Evolutionary conservation across 2,113 vertebrate genomes (phyloP), one percentile per base, ranked within the genome.

Genomic region (Crypturellus undulatus): DNA sequence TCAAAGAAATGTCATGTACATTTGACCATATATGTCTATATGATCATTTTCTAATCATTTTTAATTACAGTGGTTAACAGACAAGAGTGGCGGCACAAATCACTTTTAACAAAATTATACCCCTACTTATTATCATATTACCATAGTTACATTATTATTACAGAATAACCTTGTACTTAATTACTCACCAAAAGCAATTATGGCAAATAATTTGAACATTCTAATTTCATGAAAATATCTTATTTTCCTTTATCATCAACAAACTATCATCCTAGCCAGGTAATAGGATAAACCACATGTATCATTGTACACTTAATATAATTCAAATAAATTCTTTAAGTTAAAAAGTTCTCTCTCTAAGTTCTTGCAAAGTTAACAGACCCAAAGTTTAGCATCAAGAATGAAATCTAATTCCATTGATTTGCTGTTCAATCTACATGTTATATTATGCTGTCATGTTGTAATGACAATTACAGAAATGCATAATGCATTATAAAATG

Each of bases 111-210:
- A 90, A 91, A 96, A 91, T 87, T 72, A 68, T 16, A 70, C 62
- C 68, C 30, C 25, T 79, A 19, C 30, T 88, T 83, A 94, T 87
- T 94, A 83, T 70, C 68, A 22, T 83, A 92, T 94, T 90, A 83
- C 22, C 45, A 63, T 70, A 85, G 64, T 63, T 83, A 49, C 11
- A 36, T 85, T 85, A 73, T 82, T 79, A 82, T 65, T 89, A 75
- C 45, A 67, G 68, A 92, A 88, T 87, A 94, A 92, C n/a, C 30
- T 93, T 90, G 54, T 90, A 79, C 59, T 79, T 73, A 90, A 45
- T 70, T 92, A 51, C 59, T 83, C 93, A 63, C n/a, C 19, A 73
- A 87, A 90, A 75, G 10, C n/a, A 88, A 86, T 80, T 83, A 86
- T 25, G 28, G 26, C 2, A 85, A 88, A 80, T 88, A 3, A 80